These are phyloP conservation scores for Tholera decimalis DNA, from an alignment of 2,888 invertebrate genomes.

Conservation along the genomic window DNA sequence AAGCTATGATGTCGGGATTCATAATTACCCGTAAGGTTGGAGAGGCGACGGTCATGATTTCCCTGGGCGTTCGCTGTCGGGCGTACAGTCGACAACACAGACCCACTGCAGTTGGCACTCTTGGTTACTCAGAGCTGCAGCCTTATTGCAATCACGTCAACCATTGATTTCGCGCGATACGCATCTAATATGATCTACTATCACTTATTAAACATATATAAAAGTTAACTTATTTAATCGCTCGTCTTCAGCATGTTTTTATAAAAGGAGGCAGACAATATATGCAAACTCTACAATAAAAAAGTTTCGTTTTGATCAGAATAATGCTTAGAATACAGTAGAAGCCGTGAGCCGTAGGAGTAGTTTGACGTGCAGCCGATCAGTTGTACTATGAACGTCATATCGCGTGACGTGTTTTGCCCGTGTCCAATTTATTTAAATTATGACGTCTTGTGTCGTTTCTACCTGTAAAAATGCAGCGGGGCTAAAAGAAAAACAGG, in stretches of 20 bases:
- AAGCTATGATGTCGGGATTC: constrained; percentile 63
- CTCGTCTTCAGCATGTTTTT: not conserved
- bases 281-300: not conserved
- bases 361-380: too few relatives aligned
- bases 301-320: constrained; percentile 30
- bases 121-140: constrained; percentile 63
- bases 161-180: constrained; percentile 31
- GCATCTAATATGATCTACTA: too few relatives aligned
- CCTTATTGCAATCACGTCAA: constrained; percentile 77
- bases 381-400: too few relatives aligned
- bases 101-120: constrained; percentile 63
- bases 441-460: too few relatives aligned
- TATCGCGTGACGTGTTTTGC: too few relatives aligned
- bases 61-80: constrained; percentile 83
- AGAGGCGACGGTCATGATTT: constrained; percentile 83
- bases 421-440: too few relatives aligned
- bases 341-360: too few relatives aligned
- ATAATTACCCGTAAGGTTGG: constrained; percentile 67
- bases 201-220: too few relatives aligned
- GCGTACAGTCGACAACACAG: constrained; percentile 72
- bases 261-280: not conserved
- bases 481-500: too few relatives aligned
- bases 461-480: too few relatives aligned
- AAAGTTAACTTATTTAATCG: too few relatives aligned
- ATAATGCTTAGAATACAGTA: too few relatives aligned